Evolutionary conservation across 2,888 invertebrate species (phyloP).

Genomic region (Polyommatus icarus): DNA sequence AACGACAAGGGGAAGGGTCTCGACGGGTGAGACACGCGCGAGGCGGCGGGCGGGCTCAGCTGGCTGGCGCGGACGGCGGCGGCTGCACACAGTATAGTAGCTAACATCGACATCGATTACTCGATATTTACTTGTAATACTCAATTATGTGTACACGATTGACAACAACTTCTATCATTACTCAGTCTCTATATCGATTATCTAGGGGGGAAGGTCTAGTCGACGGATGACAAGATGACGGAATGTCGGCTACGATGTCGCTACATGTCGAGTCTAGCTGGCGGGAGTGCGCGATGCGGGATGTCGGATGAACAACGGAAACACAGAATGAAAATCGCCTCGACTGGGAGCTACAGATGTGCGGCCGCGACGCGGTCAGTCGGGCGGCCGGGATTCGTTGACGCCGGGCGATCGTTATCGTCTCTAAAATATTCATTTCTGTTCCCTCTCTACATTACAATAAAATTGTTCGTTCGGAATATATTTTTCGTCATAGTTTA

Average conservation of each 20-base stretch:
- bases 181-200: conserved; percentile 8
- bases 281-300: conserved; percentile 22
- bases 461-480: not conserved
- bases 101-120: conserved; percentile 12
- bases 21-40: not conserved
- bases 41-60: not conserved
- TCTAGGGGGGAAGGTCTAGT: conserved; percentile 17
- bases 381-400: not conserved
- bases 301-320: conserved; percentile 20
- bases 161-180: conserved; percentile 2
- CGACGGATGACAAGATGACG: conserved; percentile 6
- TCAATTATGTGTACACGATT: not conserved
- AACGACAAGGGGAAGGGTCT: not conserved
- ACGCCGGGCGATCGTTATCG: not conserved
- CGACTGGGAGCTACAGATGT: conserved; percentile 2
- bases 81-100: conserved; percentile 4
- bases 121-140: conserved; percentile 10
- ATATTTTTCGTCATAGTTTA: too few species aligned
- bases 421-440: not conserved
- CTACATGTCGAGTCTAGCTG: conserved; percentile 21
- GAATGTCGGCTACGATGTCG: conserved; percentile 8
- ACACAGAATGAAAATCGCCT: conserved; percentile 13
- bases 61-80: not conserved
- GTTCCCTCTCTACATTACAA: not conserved
- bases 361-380: conserved; percentile 3